Base-by-base conservation (phyloP, 2,113 vertebrate genomes). In the Brienomyrus longianalis region DNA sequence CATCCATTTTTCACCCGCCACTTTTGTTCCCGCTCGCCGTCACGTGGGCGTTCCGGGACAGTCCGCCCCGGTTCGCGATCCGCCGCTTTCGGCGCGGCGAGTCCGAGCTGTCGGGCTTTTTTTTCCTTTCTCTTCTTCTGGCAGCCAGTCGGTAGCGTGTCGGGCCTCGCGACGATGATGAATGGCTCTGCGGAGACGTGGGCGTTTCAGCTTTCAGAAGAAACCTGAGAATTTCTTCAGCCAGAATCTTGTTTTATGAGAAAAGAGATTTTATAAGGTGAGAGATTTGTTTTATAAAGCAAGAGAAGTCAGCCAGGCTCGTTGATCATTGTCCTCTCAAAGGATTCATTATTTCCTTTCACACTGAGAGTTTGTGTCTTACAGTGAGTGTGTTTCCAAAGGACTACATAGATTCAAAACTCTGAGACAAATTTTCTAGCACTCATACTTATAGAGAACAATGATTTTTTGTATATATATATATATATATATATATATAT, bases 241-340 rank as follows among this genome's bases (percentile, higher is more conserved):
- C 83, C 43, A 10, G 83, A 84, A 48, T 84, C 21, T 48, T 84
- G 83, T 84, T 48, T 84, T 84, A 84, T 84, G 21, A 83, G 45
- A 84, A n/a, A 48, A 48, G 45, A 84, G 21, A 48, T 84, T 84
- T 84, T 80, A 39, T 80, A 80, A 43, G 74, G 74, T 27, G 35
- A 80, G 74, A 80, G 35, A 80, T 80, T 80, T 80, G 35, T 80
- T 80, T 80, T 80, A 80, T 80, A 35, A 80, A 80, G 74, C 35
- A 39, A 80, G 74, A 80, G 74, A 80, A 19, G 11, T 19, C 35
- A 17, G 31, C 35, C 13, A 2, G 17, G 74, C 74, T 80, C 5
- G 35, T 43, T 43, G 74, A 43, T 39, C 74, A 77, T 77, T 77
- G 31, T 77, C 35, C 39, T 35, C 70, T 39, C 70, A 35, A 17